These are phyloP conservation scores for Gerris buenoi DNA, from an alignment of 1,140 invertebrate genomes.

Conservation along the genomic window DNA sequence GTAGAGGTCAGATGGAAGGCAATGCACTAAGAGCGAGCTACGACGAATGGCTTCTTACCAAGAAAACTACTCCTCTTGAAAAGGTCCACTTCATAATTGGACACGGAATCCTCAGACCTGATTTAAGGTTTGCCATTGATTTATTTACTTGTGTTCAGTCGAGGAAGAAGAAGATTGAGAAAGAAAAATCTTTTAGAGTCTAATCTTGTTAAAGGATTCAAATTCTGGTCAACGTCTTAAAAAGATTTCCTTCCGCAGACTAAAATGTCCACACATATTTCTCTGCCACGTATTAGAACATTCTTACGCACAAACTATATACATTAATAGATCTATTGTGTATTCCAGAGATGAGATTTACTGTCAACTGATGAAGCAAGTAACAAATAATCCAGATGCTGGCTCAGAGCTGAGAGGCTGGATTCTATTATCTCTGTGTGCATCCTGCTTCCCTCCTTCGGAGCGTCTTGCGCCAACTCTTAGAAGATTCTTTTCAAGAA, in stretches of 20 bases:
- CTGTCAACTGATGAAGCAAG: constrained; percentile 97
- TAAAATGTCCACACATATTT: no score
- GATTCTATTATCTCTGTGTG: constrained; percentile 93
- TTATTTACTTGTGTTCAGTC: no score
- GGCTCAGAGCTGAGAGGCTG: constrained; percentile 92
- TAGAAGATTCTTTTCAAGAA: constrained; percentile 4
- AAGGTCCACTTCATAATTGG: constrained; percentile 99
- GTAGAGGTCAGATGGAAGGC: constrained; percentile 70
- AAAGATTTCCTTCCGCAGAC: no score
- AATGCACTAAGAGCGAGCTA: constrained; percentile 86
- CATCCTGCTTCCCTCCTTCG: constrained; percentile 95
- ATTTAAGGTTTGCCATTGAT: constrained; percentile 62
- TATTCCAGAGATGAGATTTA: constrained; percentile 83
- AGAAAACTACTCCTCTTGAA: constrained; percentile 92
- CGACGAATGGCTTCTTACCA: constrained; percentile 87
- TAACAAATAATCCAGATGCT: constrained; percentile 90
- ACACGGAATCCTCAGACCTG: constrained; percentile 89
- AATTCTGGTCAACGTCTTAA: no score
- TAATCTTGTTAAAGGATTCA: no score
- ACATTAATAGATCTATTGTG: no score
- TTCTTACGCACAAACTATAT: no score
- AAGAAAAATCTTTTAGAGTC: no score
- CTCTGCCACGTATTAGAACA: no score
- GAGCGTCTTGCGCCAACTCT: constrained; percentile 10
- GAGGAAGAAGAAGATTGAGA: no score